phyloP scores from a whole-genome alignment of 2,888 invertebrate species.

The Ochropacha duplaris region DNA sequence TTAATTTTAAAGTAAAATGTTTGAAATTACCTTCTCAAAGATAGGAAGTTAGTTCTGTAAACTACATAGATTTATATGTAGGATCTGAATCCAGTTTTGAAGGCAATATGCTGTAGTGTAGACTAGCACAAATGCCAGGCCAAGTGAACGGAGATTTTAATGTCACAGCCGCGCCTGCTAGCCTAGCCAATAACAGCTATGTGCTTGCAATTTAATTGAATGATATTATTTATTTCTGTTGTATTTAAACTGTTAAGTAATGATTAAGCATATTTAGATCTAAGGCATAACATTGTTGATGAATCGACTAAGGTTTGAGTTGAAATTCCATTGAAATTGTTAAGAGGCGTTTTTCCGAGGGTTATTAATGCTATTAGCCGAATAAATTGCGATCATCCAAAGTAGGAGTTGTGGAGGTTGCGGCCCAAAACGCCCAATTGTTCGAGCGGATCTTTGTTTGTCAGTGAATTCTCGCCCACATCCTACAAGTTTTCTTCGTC shows the following conservation, averaged over 20 bases:
- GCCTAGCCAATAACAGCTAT: slow-evolving; percentile 35
- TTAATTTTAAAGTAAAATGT: too few relatives aligned
- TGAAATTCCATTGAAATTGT: too few relatives aligned
- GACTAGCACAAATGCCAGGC: slow-evolving; percentile 21
- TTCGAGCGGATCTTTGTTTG: slow-evolving; percentile 15
- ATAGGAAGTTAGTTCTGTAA: background rate
- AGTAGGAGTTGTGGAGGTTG: background rate
- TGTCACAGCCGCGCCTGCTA: slow-evolving; percentile 42
- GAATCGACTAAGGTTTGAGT: background rate
- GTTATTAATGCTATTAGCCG: too few relatives aligned
- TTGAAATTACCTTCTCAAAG: background rate
- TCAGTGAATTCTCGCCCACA: slow-evolving; percentile 14
- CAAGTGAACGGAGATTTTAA: slow-evolving; percentile 37
- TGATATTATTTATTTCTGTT: background rate
- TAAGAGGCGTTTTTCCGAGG: too few relatives aligned
- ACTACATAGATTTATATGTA: background rate
- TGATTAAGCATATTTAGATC: too few relatives aligned
- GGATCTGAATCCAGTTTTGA: background rate
- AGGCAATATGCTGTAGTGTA: background rate
- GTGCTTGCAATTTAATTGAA: slow-evolving; percentile 1
- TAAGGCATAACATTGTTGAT: background rate
- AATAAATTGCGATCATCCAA: background rate
- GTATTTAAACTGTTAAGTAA: background rate
- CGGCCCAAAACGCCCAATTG: background rate
- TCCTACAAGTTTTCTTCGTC: slow-evolving; percentile 13